Conservation (phyloP, 2,113 vertebrate species). For the zebrafish (Danio rerio) region GRCz12tu NC_133194.1:42386501-42387000, state of each 20-base stretch:
- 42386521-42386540: no score
- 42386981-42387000: not conserved
- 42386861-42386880: conserved; percentile 22
- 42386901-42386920: conserved; percentile 14
- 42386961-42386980: not conserved
- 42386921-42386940: not conserved
- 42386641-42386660: no score
- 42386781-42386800: conserved; percentile 15
- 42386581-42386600: no score
- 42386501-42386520: no score
- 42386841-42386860: not conserved
- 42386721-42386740: conserved; percentile 15
- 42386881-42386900: conserved; percentile 5
- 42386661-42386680: no score
- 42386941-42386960: not conserved
- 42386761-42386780: not conserved
- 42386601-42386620: no score
- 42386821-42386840: conserved; percentile 24
- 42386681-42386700: no score
- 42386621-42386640: no score
- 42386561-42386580: no score
- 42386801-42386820: conserved; percentile 21
- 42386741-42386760: not conserved
- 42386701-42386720: no score
- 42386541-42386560: no score